Evolutionary conservation across 2,888 invertebrate species (phyloP).

Genomic region (Eueremaeus valkanovi): DNA sequence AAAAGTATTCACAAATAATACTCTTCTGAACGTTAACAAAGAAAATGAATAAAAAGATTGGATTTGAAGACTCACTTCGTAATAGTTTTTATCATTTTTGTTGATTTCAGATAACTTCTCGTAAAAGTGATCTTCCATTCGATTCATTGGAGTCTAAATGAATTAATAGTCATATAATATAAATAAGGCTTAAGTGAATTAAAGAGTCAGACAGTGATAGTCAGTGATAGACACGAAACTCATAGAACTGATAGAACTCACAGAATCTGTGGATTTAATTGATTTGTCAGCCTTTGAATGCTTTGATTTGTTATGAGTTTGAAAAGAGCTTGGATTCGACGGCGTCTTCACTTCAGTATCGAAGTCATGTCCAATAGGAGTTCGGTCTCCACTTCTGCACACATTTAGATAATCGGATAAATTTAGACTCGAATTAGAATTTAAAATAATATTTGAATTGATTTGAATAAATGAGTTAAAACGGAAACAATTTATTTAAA

Average conservation of each 20-base stretch:
- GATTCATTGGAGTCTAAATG: background rate
- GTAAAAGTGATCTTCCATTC: background rate
- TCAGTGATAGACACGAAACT: too few relatives aligned
- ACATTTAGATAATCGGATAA: background rate
- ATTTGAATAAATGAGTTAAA: background rate
- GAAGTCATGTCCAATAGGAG: slow-evolving; percentile 11
- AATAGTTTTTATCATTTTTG: background rate
- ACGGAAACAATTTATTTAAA: background rate
- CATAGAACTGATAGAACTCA: too few relatives aligned
- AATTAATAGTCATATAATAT: slow-evolving; percentile 6
- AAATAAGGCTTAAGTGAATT: background rate
- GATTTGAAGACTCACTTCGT: slow-evolving; percentile 5
- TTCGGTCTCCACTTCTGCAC: slow-evolving; percentile 5
- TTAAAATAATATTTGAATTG: background rate
- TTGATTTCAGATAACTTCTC: background rate
- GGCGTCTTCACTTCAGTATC: background rate
- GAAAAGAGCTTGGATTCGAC: background rate
- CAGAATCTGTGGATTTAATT: background rate
- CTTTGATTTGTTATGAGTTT: background rate
- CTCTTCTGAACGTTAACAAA: too few relatives aligned
- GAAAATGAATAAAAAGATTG: too few relatives aligned
- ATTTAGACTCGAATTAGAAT: background rate
- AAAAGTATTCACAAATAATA: too few relatives aligned
- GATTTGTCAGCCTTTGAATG: slow-evolving; percentile 1
- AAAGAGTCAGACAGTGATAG: too few relatives aligned